Evolutionary conservation across 2,113 vertebrate species (phyloP).

Genomic region (Choloepus hoffmanni): DNA sequence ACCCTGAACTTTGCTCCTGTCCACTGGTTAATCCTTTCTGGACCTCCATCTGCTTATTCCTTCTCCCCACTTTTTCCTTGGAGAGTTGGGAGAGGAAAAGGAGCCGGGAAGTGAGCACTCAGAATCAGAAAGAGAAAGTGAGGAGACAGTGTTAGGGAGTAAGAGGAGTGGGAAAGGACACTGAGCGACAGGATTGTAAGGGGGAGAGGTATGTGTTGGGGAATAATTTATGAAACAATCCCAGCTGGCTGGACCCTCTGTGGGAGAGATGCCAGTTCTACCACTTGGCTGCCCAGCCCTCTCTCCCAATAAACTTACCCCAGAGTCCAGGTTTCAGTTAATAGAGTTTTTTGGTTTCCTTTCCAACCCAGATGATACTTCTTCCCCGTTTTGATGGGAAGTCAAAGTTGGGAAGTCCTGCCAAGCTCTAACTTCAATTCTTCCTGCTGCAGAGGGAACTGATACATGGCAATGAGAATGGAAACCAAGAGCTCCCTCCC

Average conservation of each 20-base stretch:
- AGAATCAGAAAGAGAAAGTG: not conserved
- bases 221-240: constrained; percentile 37
- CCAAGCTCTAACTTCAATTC: not conserved
- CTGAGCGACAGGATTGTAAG: not conserved
- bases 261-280: not conserved
- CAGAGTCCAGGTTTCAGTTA: not conserved
- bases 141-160: not conserved
- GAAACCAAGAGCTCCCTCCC: not conserved
- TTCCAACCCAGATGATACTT: not conserved
- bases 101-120: not conserved
- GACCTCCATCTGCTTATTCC: not conserved
- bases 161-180: not conserved
- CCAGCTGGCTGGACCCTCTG: not conserved
- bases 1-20: not conserved
- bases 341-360: not conserved
- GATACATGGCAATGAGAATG: not conserved
- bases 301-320: not conserved
- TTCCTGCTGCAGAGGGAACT: constrained; percentile 28
- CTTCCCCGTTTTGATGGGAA: constrained; percentile 13
- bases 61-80: not conserved
- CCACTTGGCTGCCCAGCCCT: not conserved
- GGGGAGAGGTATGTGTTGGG: not conserved
- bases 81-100: not conserved
- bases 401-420: constrained; percentile 33
- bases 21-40: not conserved